A percentile compares a stretch with the other conserved stretches of the same genome.
Evolutionary conservation across 2,797 vertebrate species (phyloP).

Genomic region (Artibeus jamaicensis): DNA sequence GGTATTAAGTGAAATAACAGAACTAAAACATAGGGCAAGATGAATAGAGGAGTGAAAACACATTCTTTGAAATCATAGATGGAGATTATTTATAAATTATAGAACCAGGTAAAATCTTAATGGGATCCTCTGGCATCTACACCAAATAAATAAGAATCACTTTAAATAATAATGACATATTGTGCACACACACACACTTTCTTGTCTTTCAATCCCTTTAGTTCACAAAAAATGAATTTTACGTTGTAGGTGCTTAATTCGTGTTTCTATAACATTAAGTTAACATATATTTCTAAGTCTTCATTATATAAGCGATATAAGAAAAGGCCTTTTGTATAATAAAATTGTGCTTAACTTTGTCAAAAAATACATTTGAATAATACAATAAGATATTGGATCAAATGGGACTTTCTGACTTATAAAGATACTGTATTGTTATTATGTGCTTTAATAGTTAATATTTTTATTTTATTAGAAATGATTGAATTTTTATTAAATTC

Average conservation of each 20-base stretch:
- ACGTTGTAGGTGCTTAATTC: not conserved
- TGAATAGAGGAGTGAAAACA: not conserved
- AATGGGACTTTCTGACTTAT: not conserved
- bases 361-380: not conserved
- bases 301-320: not conserved
- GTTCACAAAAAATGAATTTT: not conserved
- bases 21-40: not conserved
- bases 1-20: not conserved
- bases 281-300: not conserved
- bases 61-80: not conserved
- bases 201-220: not conserved
- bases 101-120: not conserved
- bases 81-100: not conserved
- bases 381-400: not conserved
- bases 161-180: not conserved
- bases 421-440: not conserved
- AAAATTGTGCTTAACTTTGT: not conserved
- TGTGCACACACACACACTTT: not conserved
- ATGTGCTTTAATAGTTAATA: not conserved
- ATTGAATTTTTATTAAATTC: not conserved
- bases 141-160: not conserved
- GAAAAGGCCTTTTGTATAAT: not conserved
- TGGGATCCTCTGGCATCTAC: not conserved
- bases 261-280: not conserved
- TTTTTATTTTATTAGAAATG: not conserved